These are phyloP conservation scores for Pseudococcus longispinus DNA, from an alignment of 2,888 invertebrate genomes.

Conservation along the genomic window DNA sequence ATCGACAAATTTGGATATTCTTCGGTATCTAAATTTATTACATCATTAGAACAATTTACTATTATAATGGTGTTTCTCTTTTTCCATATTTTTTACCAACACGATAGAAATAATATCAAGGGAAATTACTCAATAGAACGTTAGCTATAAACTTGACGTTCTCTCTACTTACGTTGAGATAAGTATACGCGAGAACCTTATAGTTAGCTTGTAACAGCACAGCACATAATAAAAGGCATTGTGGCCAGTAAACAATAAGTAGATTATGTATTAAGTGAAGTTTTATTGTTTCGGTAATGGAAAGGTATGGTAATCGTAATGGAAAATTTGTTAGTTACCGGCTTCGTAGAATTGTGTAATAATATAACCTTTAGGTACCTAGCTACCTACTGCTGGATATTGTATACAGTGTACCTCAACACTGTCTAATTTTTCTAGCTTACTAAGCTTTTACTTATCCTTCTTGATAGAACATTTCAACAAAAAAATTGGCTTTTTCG, in stretches of 20 bases:
- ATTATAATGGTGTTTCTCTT: not conserved
- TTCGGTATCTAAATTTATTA: not conserved
- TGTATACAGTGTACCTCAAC: not conserved
- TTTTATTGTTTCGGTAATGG: constrained; percentile 44
- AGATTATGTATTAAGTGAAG: constrained; percentile 42
- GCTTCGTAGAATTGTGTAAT: not conserved
- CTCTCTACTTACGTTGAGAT: not conserved
- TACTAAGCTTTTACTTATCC: no score
- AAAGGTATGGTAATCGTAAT: constrained; percentile 42
- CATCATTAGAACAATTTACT: not conserved
- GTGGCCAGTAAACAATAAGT: constrained; percentile 43
- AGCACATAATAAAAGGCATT: constrained; percentile 30
- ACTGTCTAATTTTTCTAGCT: no score
- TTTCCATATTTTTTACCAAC: not conserved
- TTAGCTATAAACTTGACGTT: not conserved
- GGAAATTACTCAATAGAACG: constrained; percentile 10
- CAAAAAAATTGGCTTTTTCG: no score
- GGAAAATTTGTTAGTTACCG: constrained; percentile 40
- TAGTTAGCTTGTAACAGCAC: not conserved
- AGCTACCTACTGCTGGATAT: not conserved
- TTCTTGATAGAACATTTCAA: no score
- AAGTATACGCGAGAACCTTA: constrained; percentile 2
- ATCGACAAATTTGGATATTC: no score
- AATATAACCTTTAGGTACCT: not conserved
- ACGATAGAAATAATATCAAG: not conserved